Base-by-base conservation (phyloP, 2,888 invertebrate species). In the Diplolepis rosae region DNA sequence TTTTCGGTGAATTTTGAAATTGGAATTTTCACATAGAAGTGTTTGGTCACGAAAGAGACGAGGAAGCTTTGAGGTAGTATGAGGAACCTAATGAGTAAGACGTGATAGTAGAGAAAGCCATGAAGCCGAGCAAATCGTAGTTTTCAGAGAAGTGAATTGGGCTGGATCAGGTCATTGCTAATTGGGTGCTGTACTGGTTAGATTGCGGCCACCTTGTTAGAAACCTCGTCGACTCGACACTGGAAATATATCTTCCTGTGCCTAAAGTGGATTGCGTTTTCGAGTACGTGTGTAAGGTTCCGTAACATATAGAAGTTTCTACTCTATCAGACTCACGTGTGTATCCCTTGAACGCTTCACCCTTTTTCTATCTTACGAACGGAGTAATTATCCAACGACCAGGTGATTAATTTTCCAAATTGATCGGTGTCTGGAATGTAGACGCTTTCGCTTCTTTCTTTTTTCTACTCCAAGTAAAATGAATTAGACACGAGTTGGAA, bases 121-220 rank as follows among this genome's bases (percentile, higher is more conserved):
- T 2, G 24, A 27, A 28, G 15, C 11, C 28, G 24, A 24, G 9
- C 22, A 54, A 61, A 42, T 61, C 5, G 30, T 30, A 66, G 51
- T 66, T 45, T 61, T 66, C 48, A 30, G 35, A 15, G 5, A 13
- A 11, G 45, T 24, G 65, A 70, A 83, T 80, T 77, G 77, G 76
- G 73, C 75, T 42, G 69, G 76, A 77, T 75, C 74, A 77, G 79
- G 76, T 80, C 79, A 79, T 81, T 74, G 77, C 78, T 83, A 83
- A 83, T 83, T 83, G 81, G 75, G 70, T 75, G 71, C 76, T 75
- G 78, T 77, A 73, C 74, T 65, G 68, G 69, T 71, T 72, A 77
- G 76, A 79, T 83, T 82, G 82, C 79, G 83, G 79, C 76, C 78
- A 79, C 74, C 79, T 79, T 80, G 80, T 83, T 82, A 80, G 79